Base-by-base conservation (phyloP, 2,888 invertebrate genomes). In the Synergus japonicus region DNA sequence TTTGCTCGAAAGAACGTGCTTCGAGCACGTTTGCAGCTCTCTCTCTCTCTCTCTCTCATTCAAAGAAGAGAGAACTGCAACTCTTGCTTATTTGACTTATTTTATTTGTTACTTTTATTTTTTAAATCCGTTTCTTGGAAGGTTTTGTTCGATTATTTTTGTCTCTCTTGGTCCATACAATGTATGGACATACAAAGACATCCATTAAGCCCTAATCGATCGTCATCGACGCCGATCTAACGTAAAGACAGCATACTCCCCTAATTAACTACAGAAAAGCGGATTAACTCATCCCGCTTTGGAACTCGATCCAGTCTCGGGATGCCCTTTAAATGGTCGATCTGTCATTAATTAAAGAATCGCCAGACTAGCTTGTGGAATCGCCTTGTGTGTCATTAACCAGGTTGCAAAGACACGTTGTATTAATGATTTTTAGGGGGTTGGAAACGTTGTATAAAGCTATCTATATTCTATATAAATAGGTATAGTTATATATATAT, bases 311-410 rank as follows among this genome's bases (percentile, higher is more conserved):
- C 15, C 22, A 7, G 69, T 69, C 29, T 29, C 64, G 15, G 37
- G 37, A 64, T 64, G 37, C 15, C 64, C 37, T 64, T 64, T 64
- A 64, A 64, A 41, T 64, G 64, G 15, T 64, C 37, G 37, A 69
- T 69, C 69, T 69, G 69, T 44, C 49, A 69, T 69, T 69, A 69
- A 69, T 69, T 69, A 69, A 69, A 69, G 69, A 69, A 69, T 69
- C 46, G 13, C 46, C 22, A 46, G 46, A 43, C 49, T 13, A 69
- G 46, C 49, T 69, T 49, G 22, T 15, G 46, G 69, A 69, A 29
- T 49, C 46, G 69, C 69, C 66, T 67, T 37, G 64, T 64, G 64
- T 37, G 64, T 64, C 64, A 64, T 64, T 41, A 64, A 64, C 64
- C 54, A n/a, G n/a, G 37, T 37, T 64, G 29, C 37, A 4, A 13